Percentiles rank a stretch among this genome's conserved stretches.
Evolutionary conservation across 2,113 vertebrate genomes (phyloP).

Genomic region (Hippocampus comes): DNA sequence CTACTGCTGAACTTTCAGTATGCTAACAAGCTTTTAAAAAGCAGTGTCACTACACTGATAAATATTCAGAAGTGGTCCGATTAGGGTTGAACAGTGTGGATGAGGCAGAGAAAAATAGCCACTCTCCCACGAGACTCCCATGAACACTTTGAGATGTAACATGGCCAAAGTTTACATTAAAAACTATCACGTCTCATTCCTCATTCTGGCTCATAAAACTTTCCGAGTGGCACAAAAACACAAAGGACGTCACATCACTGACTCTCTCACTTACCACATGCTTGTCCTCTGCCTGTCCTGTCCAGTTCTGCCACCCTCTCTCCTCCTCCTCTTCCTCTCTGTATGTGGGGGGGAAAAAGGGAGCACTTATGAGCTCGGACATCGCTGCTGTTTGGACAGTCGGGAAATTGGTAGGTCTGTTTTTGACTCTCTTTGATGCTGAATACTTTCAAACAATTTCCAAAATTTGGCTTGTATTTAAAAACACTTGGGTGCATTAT

Average conservation of each 20-base stretch:
- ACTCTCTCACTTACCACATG: constrained; percentile 14
- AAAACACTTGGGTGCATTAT: neutral
- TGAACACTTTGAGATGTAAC: constrained; percentile 10
- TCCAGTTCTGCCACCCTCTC: constrained; percentile 16
- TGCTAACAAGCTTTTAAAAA: constrained; percentile 69
- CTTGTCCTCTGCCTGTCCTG: constrained; percentile 16
- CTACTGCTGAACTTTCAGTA: constrained; percentile 66
- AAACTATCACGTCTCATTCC: constrained; percentile 5
- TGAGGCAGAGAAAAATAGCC: constrained; percentile 41
- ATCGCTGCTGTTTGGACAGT: constrained; percentile 8
- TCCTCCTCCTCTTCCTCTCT: constrained; percentile 13
- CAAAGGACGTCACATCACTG: constrained; percentile 33
- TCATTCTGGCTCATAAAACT: neutral
- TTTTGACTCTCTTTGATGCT: neutral
- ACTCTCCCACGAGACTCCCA: constrained; percentile 10
- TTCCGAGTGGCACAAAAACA: neutral
- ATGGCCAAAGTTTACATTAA: constrained; percentile 9
- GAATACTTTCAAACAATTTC: neutral
- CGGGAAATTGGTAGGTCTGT: constrained; percentile 48
- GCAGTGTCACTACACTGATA: constrained; percentile 63
- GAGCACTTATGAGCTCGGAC: constrained; percentile 30
- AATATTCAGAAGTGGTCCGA: constrained; percentile 57
- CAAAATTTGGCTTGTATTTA: neutral
- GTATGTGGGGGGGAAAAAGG: constrained; percentile 5
- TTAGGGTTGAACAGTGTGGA: constrained; percentile 56